phyloP scores from a whole-genome alignment of 2,888 invertebrate genomes.

The Eumacrocentrus americanus region DNA sequence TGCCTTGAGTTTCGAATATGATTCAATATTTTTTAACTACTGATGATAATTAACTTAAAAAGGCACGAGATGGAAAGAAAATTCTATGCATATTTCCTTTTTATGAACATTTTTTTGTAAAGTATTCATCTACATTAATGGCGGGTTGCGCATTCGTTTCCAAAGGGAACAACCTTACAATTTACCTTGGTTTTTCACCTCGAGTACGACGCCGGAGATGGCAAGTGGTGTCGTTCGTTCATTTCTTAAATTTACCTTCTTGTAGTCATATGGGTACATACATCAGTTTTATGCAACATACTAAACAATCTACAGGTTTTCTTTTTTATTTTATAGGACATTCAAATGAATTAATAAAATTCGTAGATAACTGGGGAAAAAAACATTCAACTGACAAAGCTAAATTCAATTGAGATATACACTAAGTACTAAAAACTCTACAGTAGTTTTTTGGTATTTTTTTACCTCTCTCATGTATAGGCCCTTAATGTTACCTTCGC shows the following conservation, averaged over 20 bases:
- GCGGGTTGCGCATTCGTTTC: conserved; percentile 25
- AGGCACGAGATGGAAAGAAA: conserved; percentile 20
- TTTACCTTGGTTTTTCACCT: conserved; percentile 16
- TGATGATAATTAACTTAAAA: conserved; percentile 22
- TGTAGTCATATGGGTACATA: conserved; percentile 29
- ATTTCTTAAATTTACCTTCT: background rate
- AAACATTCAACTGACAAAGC: conserved; percentile 30
- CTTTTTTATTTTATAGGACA: conserved; percentile 2
- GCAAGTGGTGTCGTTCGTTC: conserved; percentile 22
- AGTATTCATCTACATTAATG: conserved; percentile 26
- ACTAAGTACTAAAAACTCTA: conserved; percentile 38
- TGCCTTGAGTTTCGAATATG: background rate
- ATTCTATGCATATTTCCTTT: conserved; percentile 11
- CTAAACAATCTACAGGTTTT: conserved; percentile 32
- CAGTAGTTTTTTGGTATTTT: conserved; percentile 29
- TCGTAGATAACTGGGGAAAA: conserved; percentile 2
- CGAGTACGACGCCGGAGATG: conserved; percentile 26
- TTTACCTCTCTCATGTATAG: conserved; percentile 28
- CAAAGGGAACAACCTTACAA: conserved; percentile 33
- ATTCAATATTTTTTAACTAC: conserved; percentile 3
- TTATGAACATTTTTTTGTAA: conserved; percentile 14
- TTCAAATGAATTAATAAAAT: conserved; percentile 18
- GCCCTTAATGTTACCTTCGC: conserved; percentile 33
- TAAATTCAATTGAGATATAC: conserved; percentile 31
- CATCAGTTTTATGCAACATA: conserved; percentile 30